Conservation (phyloP, 1,140 invertebrate species). For the Drosophila repleta region DNA sequence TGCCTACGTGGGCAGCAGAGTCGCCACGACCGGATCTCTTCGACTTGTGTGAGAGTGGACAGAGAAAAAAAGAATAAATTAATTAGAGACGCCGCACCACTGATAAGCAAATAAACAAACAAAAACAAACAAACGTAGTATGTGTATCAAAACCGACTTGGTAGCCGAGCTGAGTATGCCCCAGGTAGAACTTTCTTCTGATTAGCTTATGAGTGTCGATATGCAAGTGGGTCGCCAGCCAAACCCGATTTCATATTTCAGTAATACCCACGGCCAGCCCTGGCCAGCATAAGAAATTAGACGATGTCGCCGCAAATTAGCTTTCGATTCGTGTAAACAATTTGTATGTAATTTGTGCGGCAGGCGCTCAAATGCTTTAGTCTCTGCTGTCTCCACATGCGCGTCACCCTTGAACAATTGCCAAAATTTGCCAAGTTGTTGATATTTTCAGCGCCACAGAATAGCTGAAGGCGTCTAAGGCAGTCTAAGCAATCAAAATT, state of each 20-base stretch:
- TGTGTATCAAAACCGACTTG: constrained; percentile 4
- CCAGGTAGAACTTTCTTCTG: constrained; percentile 66
- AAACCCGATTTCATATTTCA: constrained; percentile 6
- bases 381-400: constrained; percentile 12
- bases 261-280: constrained; percentile 11
- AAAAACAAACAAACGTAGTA: constrained; percentile 48
- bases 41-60: constrained; percentile 24
- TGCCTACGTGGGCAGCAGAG: constrained; percentile 55
- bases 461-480: constrained; percentile 27
- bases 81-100: constrained; percentile 67
- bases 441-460: constrained; percentile 22
- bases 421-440: constrained; percentile 57
- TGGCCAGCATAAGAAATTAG: constrained; percentile 27
- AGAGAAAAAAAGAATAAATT: constrained; percentile 58
- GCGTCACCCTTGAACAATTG: constrained; percentile 75
- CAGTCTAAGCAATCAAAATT: constrained; percentile 32
- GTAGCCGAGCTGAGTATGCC: constrained; percentile 17
- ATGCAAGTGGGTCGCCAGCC: constrained; percentile 14
- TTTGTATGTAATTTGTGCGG: constrained; percentile 43
- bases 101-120: constrained; percentile 69
- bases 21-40: constrained; percentile 55
- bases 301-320: constrained; percentile 37
- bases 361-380: constrained; percentile 26
- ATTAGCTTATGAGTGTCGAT: constrained; percentile 32
- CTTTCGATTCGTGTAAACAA: constrained; percentile 35